Conservation (phyloP, 1,140 invertebrate species). For the Thaumetopoea pityocampa region DNA sequence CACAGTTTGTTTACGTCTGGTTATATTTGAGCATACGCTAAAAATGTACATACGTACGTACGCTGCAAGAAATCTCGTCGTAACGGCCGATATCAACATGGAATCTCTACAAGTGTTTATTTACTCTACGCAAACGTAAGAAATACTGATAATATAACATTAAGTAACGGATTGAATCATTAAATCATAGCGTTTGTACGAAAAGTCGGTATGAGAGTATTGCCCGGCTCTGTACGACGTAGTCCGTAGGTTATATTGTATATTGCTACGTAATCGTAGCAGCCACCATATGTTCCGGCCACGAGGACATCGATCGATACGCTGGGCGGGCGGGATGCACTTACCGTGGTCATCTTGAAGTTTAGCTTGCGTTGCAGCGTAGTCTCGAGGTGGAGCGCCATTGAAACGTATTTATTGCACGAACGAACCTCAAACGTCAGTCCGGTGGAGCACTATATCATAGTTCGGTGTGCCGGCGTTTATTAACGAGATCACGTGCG, state of each 20-base stretch:
- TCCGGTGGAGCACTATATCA: constrained; percentile 55
- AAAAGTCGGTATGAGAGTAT: constrained; percentile 11
- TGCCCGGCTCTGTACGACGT: constrained; percentile 17
- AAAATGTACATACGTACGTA: constrained; percentile 1
- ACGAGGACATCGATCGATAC: constrained; percentile 65
- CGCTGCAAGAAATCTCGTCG: constrained; percentile 3
- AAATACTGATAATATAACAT: constrained; percentile 10
- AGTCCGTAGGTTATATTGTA: constrained; percentile 36
- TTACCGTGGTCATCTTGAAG: constrained; percentile 74
- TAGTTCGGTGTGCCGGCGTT: constrained; percentile 43
- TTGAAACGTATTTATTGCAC: constrained; percentile 32
- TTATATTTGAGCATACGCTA: constrained; percentile 9
- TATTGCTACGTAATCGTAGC: constrained; percentile 55
- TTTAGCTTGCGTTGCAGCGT: constrained; percentile 70
- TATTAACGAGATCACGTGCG: constrained; percentile 54
- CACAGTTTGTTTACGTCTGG: constrained; percentile 15
- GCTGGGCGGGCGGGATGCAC: constrained; percentile 55
- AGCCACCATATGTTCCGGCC: constrained; percentile 62
- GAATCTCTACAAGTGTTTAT: constrained; percentile 64
- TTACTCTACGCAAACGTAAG: constrained; percentile 38
- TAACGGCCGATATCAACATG: constrained; percentile 22
- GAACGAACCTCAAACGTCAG: constrained; percentile 29
- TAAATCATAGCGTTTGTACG: constrained; percentile 12
- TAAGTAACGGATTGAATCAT: constrained; percentile 11
- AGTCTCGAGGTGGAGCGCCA: constrained; percentile 71